Conservation (phyloP, 92 coral and sea anemone genomes). For the Palythoa grandis region DNA sequence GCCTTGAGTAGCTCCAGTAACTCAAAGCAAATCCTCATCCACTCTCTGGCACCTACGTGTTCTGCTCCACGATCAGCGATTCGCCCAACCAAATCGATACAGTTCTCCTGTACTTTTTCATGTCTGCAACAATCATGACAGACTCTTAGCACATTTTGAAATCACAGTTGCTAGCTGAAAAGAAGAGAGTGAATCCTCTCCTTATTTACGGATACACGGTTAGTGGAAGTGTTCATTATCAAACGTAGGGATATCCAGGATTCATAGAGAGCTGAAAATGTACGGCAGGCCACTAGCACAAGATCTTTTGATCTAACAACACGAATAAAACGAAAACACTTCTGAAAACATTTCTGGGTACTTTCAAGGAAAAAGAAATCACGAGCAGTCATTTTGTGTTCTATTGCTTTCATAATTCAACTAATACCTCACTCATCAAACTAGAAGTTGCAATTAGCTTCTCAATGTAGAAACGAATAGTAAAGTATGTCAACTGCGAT, state of each 20-base stretch:
- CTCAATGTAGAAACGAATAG: background rate
- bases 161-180: background rate
- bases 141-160: background rate
- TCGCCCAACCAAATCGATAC: slow-evolving; percentile 97
- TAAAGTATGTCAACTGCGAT: background rate
- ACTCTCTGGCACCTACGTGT: slow-evolving; percentile 98
- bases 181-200: too few relatives aligned
- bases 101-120: slow-evolving; percentile 97
- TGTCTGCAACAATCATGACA: slow-evolving; percentile 58
- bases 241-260: too few relatives aligned
- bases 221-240: too few relatives aligned
- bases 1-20: slow-evolving; percentile 95
- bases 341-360: too few relatives aligned
- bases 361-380: too few relatives aligned
- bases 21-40: slow-evolving; percentile 99
- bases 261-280: too few relatives aligned
- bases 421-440: background rate
- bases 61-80: slow-evolving; percentile 99
- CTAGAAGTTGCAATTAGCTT: background rate
- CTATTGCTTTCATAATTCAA: too few relatives aligned
- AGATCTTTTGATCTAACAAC: too few relatives aligned
- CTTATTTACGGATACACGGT: too few relatives aligned
- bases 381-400: too few relatives aligned
- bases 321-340: too few relatives aligned
- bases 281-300: too few relatives aligned